Conservation (phyloP, 2,797 vertebrate species). For the Myotis findleyi region DNA sequence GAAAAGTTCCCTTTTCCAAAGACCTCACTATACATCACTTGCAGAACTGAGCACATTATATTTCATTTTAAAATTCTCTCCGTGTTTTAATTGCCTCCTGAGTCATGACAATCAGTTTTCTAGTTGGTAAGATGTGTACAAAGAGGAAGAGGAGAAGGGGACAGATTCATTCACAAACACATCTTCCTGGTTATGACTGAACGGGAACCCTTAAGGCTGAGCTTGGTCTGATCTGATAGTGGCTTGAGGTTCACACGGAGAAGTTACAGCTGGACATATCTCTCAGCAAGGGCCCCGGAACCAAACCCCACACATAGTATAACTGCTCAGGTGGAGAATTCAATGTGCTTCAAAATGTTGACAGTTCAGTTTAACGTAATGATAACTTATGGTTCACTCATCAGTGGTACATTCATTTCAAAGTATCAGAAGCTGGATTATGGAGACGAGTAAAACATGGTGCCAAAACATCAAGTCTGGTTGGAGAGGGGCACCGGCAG, state of each 20-base stretch:
- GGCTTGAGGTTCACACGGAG: background rate
- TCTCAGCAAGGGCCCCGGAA: background rate
- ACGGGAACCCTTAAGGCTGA: background rate
- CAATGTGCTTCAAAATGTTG: background rate
- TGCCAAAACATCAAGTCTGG: background rate
- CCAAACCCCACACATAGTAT: background rate
- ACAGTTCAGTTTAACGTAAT: background rate
- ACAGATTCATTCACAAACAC: background rate
- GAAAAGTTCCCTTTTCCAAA: slow-evolving; percentile 11
- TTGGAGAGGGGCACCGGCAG: fast-evolving
- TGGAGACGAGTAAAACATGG: background rate
- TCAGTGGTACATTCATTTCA: background rate
- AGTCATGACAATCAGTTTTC: background rate
- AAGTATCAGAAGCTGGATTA: background rate
- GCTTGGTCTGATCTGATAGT: background rate
- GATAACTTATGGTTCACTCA: background rate
- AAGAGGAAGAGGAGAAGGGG: background rate
- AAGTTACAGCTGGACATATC: background rate
- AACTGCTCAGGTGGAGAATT: slow-evolving; percentile 10
- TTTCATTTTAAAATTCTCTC: slow-evolving; percentile 33
- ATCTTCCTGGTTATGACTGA: background rate
- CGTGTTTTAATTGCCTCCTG: background rate
- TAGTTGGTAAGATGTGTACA: background rate
- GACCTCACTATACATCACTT: background rate
- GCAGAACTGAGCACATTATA: background rate